Base-by-base conservation (phyloP, 2,113 vertebrate genomes). In the Recurvirostra avosetta region DNA sequence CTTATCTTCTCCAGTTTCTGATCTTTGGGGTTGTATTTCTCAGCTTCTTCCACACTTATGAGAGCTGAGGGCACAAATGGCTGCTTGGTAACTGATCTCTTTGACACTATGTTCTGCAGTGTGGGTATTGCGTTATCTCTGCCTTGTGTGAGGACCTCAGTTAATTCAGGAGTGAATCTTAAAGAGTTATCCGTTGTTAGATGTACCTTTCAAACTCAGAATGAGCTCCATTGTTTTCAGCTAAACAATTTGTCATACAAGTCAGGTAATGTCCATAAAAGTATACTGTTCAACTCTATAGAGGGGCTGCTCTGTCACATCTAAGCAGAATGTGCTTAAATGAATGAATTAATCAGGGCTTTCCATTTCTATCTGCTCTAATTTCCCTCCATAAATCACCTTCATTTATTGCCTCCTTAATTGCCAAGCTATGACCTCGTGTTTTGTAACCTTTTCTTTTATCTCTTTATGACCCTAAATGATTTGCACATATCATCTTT, bases 401-500 rank as follows among this genome's bases (percentile, higher is more conserved):
- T 96, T 91, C 86, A 75, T 96, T 98, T 98, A 94, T 96, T 97
- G 80, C 92, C 78, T 91, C 53, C 79, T 96, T 98, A 97, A 98
- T 90, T 98, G 90, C 80, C 61, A 95, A 95, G 77, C 67, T 95
- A 96, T 92, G 96, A 96, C 91, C 96, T 96, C 23, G 11, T 96
- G 62, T 97, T 98, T 97, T 83, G 84, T 96, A 98, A 97, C 95
- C 92, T 98, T 97, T 97, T 97, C 92, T 88, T 97, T 97, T 95
- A 91, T 93, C 91, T 97, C 88, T 97, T 98, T 97, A 97, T 90
- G 89, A 92, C 61, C 82, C 89, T 96, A 98, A 97, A 97, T 95
- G 87, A 98, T 98, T 98, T 97, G 96, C 94, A 97, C 95, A 97
- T 98, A 98, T 98, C 97, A 97, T 98, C 95, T 97, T 97, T 98